Percentiles rank a stretch among this genome's conserved stretches.
phyloP scores from a whole-genome alignment of 2,888 invertebrate genomes.

The Caenorhabditis virilis region DNA sequence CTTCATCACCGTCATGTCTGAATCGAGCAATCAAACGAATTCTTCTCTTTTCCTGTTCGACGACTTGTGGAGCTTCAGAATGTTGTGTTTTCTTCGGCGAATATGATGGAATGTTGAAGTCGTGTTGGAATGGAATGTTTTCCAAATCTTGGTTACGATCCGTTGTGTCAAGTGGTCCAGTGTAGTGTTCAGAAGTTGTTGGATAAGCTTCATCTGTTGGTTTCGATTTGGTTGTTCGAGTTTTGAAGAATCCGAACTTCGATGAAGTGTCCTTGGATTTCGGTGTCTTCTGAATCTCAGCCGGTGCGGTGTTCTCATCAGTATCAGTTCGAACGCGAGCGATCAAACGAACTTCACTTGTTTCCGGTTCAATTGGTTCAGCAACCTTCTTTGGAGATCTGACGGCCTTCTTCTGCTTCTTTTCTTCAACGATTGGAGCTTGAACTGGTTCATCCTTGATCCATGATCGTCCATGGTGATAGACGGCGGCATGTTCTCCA shows the following conservation, averaged over 20 bases:
- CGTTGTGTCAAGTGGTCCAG: slow-evolving; percentile 17
- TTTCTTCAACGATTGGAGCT: no score
- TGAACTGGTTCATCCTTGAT: slow-evolving; percentile 4
- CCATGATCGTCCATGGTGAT: slow-evolving; percentile 34
- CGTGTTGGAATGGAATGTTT: slow-evolving; percentile 14
- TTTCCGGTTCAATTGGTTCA: slow-evolving; percentile 19
- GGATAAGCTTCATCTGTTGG: slow-evolving; percentile 11
- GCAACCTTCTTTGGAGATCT: slow-evolving; percentile 9
- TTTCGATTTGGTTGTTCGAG: not conserved
- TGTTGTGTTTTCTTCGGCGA: slow-evolving; percentile 5
- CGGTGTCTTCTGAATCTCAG: slow-evolving; percentile 6
- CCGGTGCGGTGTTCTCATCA: slow-evolving; percentile 6
- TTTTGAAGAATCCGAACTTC: slow-evolving; percentile 25
- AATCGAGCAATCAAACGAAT: slow-evolving; percentile 21
- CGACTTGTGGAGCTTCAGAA: slow-evolving; percentile 3
- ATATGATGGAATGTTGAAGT: slow-evolving; percentile 14
- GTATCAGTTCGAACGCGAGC: slow-evolving; percentile 22
- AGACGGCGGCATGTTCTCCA: slow-evolving; percentile 21
- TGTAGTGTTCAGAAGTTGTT: slow-evolving; percentile 10
- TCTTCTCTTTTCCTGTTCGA: not conserved
- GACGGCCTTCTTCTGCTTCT: no score
- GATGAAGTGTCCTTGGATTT: slow-evolving; percentile 7
- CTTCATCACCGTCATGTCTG: slow-evolving; percentile 43
- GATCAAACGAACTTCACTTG: slow-evolving; percentile 30
- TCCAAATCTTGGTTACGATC: slow-evolving; percentile 19